These are phyloP conservation scores for Lutraria lutraria DNA, from an alignment of 2,888 invertebrate species.

Conservation along the genomic window DNA sequence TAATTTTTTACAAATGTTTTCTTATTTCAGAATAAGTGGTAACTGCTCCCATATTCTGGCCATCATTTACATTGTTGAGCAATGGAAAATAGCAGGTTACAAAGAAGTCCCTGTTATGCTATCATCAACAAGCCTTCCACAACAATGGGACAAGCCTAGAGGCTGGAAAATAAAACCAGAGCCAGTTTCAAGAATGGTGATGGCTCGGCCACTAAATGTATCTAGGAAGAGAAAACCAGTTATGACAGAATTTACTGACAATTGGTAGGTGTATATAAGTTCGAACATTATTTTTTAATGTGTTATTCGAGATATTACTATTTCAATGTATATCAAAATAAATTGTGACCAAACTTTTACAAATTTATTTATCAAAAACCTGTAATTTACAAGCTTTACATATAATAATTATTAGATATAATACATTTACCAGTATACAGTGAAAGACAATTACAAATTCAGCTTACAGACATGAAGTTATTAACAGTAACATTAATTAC, in stretches of 20 bases:
- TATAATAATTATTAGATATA: too few species aligned
- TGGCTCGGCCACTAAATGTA: conserved; percentile 24
- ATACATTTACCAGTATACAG: too few species aligned
- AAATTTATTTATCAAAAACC: too few species aligned
- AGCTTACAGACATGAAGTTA: too few species aligned
- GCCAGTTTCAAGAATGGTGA: too few species aligned
- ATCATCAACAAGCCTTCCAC: conserved; percentile 27
- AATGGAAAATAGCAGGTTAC: conserved; percentile 25
- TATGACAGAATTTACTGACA: conserved; percentile 23
- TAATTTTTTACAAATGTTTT: background rate
- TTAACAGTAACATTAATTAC: too few species aligned
- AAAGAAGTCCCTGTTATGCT: conserved; percentile 15
- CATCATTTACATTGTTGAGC: background rate
- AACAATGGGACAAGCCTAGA: conserved; percentile 49
- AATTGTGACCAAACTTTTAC: too few species aligned
- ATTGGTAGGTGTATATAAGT: conserved; percentile 13
- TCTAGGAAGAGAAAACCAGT: conserved; percentile 41
- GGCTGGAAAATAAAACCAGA: conserved; percentile 37
- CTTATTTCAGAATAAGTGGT: conserved; percentile 5
- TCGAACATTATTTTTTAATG: too few species aligned
- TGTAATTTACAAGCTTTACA: too few species aligned
- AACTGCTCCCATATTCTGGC: conserved; percentile 17
- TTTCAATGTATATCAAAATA: too few species aligned
- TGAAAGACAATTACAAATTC: too few species aligned
- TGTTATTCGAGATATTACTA: too few species aligned